Evolutionary conservation across 2,888 invertebrate species (phyloP).

Genomic region (Cylindroiulus punctatus): DNA sequence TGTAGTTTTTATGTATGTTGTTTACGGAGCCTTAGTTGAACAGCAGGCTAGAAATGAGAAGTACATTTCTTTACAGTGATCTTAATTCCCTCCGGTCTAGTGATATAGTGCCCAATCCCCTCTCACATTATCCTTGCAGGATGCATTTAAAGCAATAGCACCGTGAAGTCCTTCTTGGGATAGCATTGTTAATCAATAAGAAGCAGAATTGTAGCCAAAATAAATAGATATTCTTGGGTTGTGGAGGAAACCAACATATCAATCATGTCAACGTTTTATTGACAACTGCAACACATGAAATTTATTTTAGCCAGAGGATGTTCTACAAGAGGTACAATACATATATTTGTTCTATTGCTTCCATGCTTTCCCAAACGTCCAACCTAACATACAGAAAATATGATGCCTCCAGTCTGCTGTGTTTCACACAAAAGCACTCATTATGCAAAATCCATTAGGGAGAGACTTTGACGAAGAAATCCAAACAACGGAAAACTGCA

Average conservation of each 20-base stretch:
- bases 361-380: not conserved
- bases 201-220: constrained; percentile 52
- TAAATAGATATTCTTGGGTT: constrained; percentile 52
- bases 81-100: constrained; percentile 25
- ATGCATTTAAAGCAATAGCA: constrained; percentile 22
- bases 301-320: constrained; percentile 51
- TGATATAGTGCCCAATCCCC: constrained; percentile 23
- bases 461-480: not conserved
- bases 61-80: not conserved
- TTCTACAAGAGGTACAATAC: not conserved
- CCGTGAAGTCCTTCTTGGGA: not conserved
- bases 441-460: constrained; percentile 31
- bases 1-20: not conserved
- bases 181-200: constrained; percentile 54
- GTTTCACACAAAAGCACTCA: not conserved
- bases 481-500: not conserved
- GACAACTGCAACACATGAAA: constrained; percentile 51
- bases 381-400: not conserved
- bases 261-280: constrained; percentile 54
- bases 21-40: not conserved
- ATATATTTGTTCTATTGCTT: constrained; percentile 33
- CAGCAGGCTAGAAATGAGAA: not conserved
- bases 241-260: constrained; percentile 50
- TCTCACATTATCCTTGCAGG: constrained; percentile 19
- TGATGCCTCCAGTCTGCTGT: not conserved